Evolutionary conservation across 2,113 vertebrate genomes (phyloP).

Genomic region (Rhinopithecus roxellana): DNA sequence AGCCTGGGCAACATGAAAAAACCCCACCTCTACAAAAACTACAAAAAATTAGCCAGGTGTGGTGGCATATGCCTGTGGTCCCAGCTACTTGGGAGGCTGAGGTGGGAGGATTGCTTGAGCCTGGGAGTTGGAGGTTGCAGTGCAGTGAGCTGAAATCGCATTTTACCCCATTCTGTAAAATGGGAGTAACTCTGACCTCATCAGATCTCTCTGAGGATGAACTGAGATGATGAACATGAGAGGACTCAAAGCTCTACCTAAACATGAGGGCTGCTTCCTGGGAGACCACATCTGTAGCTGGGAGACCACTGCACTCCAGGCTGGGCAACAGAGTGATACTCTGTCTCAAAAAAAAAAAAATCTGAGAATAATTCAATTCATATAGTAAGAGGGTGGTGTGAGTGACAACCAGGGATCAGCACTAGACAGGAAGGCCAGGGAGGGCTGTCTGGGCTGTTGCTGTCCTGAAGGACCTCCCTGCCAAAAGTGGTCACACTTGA

Average conservation of each 20-base stretch:
- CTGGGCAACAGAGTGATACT: too few relatives aligned
- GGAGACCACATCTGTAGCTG: background rate
- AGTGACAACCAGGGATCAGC: background rate
- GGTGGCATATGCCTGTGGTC: too few relatives aligned
- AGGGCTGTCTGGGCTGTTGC: too few relatives aligned
- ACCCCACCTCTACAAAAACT: too few relatives aligned
- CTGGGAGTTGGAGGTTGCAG: too few relatives aligned
- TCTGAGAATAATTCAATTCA: background rate
- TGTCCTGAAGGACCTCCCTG: background rate
- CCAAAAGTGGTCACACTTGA: background rate
- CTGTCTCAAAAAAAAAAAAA: too few relatives aligned
- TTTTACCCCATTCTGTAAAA: background rate
- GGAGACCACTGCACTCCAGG: background rate
- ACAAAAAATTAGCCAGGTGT: too few relatives aligned
- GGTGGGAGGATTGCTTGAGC: too few relatives aligned
- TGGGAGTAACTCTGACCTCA: background rate
- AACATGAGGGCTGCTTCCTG: background rate
- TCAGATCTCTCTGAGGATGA: background rate
- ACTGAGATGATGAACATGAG: fast-evolving
- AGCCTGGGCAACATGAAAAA: too few relatives aligned
- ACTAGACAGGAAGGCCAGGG: background rate
- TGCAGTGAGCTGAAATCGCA: too few relatives aligned
- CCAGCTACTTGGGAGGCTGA: too few relatives aligned
- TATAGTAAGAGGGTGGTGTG: background rate
- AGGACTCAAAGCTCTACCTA: background rate